A percentile compares a stretch with the other conserved stretches of the same genome.
Evolutionary conservation across 2,797 vertebrate genomes (phyloP).

Genomic region (Gymnocypris eckloni): DNA sequence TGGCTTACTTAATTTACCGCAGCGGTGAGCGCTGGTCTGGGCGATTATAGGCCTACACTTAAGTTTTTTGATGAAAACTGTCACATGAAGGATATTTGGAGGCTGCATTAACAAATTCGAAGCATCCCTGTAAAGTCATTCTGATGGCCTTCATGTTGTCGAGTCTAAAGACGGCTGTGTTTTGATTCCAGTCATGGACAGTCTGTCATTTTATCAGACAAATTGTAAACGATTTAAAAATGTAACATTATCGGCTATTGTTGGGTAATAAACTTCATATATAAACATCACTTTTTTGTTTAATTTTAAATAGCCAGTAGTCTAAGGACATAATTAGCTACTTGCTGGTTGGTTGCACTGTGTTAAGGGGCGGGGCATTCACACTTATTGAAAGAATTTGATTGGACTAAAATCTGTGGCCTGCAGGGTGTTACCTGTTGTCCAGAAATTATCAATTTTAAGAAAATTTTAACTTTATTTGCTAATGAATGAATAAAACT

Average conservation of each 20-base stretch:
- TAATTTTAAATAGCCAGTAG: background rate
- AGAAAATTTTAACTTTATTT: background rate
- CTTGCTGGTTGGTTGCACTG: background rate
- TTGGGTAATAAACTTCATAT: background rate
- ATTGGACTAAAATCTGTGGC: background rate
- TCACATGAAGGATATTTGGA: conserved; percentile 31
- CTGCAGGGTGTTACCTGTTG: background rate
- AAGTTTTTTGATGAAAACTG: too few relatives aligned
- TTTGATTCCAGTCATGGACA: background rate
- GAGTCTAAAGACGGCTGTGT: background rate
- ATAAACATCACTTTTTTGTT: background rate
- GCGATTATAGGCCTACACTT: too few relatives aligned
- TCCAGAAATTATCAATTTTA: background rate
- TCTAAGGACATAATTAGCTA: too few relatives aligned
- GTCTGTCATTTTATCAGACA: background rate
- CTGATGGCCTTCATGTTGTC: background rate
- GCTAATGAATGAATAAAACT: background rate
- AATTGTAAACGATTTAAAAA: background rate
- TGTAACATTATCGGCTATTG: too few relatives aligned
- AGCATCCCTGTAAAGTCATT: conserved; percentile 1
- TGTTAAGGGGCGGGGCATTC: background rate
- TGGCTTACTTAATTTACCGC: conserved; percentile 16
- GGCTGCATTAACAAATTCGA: conserved; percentile 3
- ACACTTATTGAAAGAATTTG: background rate
- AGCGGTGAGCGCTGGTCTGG: background rate